Evolutionary conservation across 2,888 invertebrate genomes (phyloP).

Genomic region (Unio delphinus): DNA sequence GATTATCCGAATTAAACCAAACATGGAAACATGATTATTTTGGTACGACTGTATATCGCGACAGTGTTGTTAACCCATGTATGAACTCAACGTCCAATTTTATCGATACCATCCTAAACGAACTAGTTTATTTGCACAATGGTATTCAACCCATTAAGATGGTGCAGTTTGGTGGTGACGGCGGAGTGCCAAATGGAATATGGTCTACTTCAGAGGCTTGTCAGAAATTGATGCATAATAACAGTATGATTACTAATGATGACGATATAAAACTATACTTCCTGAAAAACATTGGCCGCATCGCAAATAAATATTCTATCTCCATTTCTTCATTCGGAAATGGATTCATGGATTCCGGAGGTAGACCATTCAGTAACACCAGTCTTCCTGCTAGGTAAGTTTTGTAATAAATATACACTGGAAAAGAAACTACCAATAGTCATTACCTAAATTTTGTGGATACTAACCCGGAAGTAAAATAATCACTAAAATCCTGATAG

Average conservation of each 20-base stretch:
- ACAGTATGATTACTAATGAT: neutral
- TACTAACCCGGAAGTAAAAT: no score
- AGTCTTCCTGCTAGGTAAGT: conserved; percentile 3
- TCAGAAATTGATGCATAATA: conserved; percentile 4
- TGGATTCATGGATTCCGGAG: conserved; percentile 33
- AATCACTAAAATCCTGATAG: no score
- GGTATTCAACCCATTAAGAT: conserved; percentile 48
- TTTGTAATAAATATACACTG: neutral
- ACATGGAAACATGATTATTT: no score
- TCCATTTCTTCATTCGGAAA: conserved; percentile 59
- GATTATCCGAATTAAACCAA: no score
- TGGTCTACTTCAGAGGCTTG: conserved; percentile 52
- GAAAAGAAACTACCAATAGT: no score
- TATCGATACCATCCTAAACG: conserved; percentile 46
- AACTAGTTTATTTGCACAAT: conserved; percentile 46
- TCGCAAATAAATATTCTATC: conserved; percentile 20
- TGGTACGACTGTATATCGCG: conserved; percentile 13
- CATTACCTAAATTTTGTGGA: no score
- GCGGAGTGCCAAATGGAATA: conserved; percentile 60
- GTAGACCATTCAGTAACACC: conserved; percentile 2
- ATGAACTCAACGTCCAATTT: conserved; percentile 55
- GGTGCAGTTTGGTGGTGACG: conserved; percentile 68
- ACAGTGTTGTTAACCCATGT: conserved; percentile 60
- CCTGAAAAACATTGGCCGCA: no score
- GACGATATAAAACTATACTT: no score